Evolutionary conservation across 2,113 vertebrate species (phyloP).

Genomic region (Neomonachus schauinslandi): DNA sequence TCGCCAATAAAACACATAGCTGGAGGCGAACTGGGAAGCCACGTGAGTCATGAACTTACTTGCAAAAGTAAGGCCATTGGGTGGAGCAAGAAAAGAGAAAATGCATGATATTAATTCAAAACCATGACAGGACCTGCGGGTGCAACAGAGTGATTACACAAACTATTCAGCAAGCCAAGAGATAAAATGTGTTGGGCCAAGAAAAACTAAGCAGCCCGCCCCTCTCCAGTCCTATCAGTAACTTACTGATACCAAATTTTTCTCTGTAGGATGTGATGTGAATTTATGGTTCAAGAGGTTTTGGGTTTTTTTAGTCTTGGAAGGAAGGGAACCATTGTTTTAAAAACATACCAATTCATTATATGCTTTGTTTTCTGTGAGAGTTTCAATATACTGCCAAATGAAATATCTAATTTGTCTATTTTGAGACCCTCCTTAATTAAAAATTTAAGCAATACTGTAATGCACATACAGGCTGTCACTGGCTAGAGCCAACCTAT

Average conservation of each 20-base stretch:
- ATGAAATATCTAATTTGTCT: not conserved
- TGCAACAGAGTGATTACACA: constrained; percentile 59
- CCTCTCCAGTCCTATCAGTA: not conserved
- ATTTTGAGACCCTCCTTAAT: constrained; percentile 29
- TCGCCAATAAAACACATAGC: constrained; percentile 98
- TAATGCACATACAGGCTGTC: not conserved
- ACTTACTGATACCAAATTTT: not conserved
- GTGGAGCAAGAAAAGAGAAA: constrained; percentile 64
- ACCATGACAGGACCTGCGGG: not conserved
- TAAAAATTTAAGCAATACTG: constrained; percentile 26
- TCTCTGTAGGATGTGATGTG: not conserved
- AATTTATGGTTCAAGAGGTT: not conserved
- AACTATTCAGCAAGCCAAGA: not conserved
- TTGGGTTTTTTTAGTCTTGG: not conserved
- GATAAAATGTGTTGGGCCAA: constrained; percentile 40
- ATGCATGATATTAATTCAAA: constrained; percentile 52
- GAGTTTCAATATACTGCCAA: constrained; percentile 55
- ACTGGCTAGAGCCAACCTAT: not conserved
- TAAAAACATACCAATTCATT: not conserved
- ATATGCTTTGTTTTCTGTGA: not conserved
- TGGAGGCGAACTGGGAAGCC: constrained; percentile 97
- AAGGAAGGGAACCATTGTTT: not conserved
- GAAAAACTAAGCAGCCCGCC: not conserved
- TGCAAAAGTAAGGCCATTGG: constrained; percentile 76
- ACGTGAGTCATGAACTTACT: constrained; percentile 99